phyloP scores from a whole-genome alignment of 2,888 invertebrate species.

The Oxycera nigricornis region DNA sequence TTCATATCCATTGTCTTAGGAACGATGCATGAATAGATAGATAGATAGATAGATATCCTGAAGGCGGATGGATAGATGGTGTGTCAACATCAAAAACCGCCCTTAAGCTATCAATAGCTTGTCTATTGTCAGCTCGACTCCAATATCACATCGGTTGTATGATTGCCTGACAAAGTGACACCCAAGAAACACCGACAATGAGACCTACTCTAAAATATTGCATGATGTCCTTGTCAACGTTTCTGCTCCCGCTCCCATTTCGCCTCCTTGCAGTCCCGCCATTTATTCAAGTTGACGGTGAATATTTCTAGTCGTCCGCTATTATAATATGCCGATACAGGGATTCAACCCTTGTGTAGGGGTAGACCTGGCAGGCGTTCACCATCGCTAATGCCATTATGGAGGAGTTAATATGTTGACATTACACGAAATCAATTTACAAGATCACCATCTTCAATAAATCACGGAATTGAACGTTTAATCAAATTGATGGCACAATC shows the following conservation, averaged over 20 bases:
- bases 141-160: background rate
- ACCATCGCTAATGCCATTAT: constrained; percentile 13
- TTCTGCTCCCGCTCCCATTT: background rate
- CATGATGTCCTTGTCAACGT: constrained; percentile 11
- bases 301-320: background rate
- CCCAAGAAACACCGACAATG: background rate
- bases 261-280: background rate
- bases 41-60: background rate
- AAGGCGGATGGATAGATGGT: background rate
- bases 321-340: background rate
- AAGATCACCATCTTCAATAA: constrained; percentile 47
- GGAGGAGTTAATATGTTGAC: constrained; percentile 43
- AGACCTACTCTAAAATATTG: background rate
- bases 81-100: background rate
- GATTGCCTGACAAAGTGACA: background rate
- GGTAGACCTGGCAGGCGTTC: background rate
- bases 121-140: background rate
- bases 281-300: background rate
- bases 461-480: constrained; percentile 48
- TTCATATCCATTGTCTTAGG: background rate
- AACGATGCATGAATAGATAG: background rate
- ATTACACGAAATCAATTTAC: constrained; percentile 47
- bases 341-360: background rate
- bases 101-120: constrained; percentile 8
- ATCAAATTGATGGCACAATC: constrained; percentile 48